A percentile compares a stretch with the other conserved stretches of the same genome.
Evolutionary conservation across 1,140 invertebrate species (phyloP).

Genomic region (Cotesia glomerata): DNA sequence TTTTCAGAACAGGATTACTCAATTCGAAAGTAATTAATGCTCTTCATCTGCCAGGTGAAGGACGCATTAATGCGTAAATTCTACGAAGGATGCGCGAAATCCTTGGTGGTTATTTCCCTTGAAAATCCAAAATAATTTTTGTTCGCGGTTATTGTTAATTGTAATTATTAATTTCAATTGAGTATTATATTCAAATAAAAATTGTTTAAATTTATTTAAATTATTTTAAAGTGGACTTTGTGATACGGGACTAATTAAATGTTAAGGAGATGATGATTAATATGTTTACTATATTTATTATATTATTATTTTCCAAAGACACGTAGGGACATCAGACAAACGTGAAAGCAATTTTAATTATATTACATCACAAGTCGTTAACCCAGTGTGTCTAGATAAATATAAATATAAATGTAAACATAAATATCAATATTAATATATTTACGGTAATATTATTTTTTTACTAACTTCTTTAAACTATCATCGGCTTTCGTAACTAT

Average conservation of each 20-base stretch:
- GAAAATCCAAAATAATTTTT: constrained; percentile 3
- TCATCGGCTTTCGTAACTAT: neutral
- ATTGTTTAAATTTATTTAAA: neutral
- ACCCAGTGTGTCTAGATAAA: neutral
- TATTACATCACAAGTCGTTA: constrained; percentile 26
- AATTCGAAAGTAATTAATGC: constrained; percentile 26
- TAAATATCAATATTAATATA: no score
- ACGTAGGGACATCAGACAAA: constrained; percentile 2
- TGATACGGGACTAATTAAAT: no score
- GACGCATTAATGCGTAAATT: constrained; percentile 2
- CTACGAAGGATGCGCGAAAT: constrained; percentile 9
- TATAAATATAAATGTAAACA: neutral
- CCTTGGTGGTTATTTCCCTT: constrained; percentile 15
- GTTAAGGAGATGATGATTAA: neutral
- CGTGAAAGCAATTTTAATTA: constrained; percentile 25
- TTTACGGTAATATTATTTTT: no score
- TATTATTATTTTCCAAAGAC: neutral
- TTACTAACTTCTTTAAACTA: neutral
- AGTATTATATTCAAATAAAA: no score
- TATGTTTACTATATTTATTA: neutral
- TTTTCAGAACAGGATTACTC: constrained; percentile 12
- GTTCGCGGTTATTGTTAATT: neutral
- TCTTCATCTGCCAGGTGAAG: constrained; percentile 3
- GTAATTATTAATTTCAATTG: neutral
- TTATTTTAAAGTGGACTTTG: neutral